Conservation (phyloP, 2,113 vertebrate species). For the Oenanthe melanoleuca region DNA sequence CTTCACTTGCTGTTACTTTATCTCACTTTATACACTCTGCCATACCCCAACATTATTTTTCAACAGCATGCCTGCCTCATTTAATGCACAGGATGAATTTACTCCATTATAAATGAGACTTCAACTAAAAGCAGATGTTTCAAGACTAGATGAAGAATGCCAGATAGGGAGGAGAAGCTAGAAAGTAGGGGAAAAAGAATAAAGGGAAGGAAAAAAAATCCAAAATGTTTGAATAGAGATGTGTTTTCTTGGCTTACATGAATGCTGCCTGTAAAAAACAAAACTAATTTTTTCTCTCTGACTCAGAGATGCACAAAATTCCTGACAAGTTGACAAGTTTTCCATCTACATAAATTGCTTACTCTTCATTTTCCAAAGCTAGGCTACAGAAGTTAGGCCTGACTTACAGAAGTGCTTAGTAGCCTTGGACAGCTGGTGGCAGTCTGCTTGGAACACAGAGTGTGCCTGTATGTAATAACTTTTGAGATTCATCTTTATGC, state of each 20-base stretch:
- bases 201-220: background rate
- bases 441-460: background rate
- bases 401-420: background rate
- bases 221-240: background rate
- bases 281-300: background rate
- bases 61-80: background rate
- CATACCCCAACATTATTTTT: background rate
- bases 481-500: background rate
- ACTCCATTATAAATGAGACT: background rate
- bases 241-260: background rate
- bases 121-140: background rate
- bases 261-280: background rate
- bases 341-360: background rate
- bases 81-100: background rate
- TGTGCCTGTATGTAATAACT: background rate
- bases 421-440: background rate
- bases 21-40: background rate
- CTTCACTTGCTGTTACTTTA: background rate
- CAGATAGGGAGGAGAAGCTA: background rate
- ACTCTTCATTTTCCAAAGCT: background rate
- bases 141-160: background rate
- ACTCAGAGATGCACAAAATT: background rate
- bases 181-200: accelerated
- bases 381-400: background rate
- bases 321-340: background rate